Conservation (phyloP, 2,113 vertebrate species). For the Catharus bicknelli region DNA sequence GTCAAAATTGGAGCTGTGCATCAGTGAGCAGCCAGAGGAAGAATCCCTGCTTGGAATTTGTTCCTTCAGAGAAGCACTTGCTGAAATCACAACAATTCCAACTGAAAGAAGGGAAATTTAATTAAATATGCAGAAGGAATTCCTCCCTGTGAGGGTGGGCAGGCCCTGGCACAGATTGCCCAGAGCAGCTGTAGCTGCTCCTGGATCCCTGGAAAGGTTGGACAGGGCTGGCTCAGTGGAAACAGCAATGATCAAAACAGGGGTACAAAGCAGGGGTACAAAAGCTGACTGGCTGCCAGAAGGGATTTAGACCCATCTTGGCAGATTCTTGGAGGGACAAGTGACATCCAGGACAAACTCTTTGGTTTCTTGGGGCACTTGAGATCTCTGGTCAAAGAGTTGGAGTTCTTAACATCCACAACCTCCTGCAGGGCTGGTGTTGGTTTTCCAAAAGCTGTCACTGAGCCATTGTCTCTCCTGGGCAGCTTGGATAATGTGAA, state of each 20-base stretch:
- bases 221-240: fast-evolving
- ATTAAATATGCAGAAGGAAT: not conserved
- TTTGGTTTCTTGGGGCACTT: not conserved
- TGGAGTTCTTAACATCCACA: not conserved
- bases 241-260: not conserved
- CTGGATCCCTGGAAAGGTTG: not conserved
- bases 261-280: not conserved
- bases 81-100: not conserved
- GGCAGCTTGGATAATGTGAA: not conserved
- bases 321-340: not conserved
- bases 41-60: not conserved
- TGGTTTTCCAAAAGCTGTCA: not conserved
- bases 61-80: not conserved
- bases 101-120: not conserved
- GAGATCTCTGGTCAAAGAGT: not conserved
- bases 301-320: not conserved
- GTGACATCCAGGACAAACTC: not conserved
- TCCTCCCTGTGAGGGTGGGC: fast-evolving
- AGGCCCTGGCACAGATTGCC: not conserved
- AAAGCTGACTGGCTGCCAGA: not conserved
- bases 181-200: not conserved
- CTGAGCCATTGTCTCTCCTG: not conserved
- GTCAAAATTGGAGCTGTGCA: fast-evolving
- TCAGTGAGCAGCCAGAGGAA: fast-evolving
- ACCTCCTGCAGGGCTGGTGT: not conserved